Conservation (phyloP, 2,113 vertebrate genomes). For the Oreochromis tanganicae region DNA sequence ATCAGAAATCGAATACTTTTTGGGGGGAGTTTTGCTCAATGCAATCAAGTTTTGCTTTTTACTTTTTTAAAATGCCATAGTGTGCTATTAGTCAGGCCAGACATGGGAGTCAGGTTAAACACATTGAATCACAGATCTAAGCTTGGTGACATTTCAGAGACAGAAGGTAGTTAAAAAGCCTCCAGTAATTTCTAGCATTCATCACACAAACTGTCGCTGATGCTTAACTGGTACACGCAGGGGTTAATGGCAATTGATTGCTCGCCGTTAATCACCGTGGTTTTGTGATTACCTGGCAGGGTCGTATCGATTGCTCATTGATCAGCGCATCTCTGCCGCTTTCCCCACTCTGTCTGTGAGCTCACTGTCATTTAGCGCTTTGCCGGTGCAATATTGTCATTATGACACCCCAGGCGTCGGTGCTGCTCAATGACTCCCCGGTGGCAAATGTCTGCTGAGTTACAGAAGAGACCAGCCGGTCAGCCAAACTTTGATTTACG, state of each 20-base stretch:
- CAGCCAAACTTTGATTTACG: slow-evolving; percentile 23
- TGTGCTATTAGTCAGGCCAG: slow-evolving; percentile 5
- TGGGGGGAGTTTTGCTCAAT: background rate
- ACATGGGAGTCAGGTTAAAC: slow-evolving; percentile 7
- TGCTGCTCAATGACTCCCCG: slow-evolving; percentile 46
- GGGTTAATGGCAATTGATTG: slow-evolving; percentile 69
- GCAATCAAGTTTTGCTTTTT: background rate
- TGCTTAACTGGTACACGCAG: slow-evolving; percentile 38
- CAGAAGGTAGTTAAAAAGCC: slow-evolving; percentile 28
- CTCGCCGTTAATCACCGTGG: slow-evolving; percentile 61
- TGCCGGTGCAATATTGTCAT: slow-evolving; percentile 55
- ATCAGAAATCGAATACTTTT: background rate
- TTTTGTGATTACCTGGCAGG: slow-evolving; percentile 69
- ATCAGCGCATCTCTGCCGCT: slow-evolving; percentile 38
- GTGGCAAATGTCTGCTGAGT: slow-evolving; percentile 32
- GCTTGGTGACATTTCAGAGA: slow-evolving; percentile 33
- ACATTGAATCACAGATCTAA: slow-evolving; percentile 12
- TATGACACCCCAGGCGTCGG: slow-evolving; percentile 49
- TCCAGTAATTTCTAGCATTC: slow-evolving; percentile 17
- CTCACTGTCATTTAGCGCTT: slow-evolving; percentile 67
- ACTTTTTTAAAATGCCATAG: background rate
- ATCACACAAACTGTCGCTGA: slow-evolving; percentile 19
- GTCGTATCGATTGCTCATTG: slow-evolving; percentile 58
- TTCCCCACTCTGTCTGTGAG: slow-evolving; percentile 45
- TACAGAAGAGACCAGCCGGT: background rate